These are phyloP conservation scores for Panurus biarmicus DNA, from an alignment of 2,113 vertebrate genomes.

Conservation along the genomic window DNA sequence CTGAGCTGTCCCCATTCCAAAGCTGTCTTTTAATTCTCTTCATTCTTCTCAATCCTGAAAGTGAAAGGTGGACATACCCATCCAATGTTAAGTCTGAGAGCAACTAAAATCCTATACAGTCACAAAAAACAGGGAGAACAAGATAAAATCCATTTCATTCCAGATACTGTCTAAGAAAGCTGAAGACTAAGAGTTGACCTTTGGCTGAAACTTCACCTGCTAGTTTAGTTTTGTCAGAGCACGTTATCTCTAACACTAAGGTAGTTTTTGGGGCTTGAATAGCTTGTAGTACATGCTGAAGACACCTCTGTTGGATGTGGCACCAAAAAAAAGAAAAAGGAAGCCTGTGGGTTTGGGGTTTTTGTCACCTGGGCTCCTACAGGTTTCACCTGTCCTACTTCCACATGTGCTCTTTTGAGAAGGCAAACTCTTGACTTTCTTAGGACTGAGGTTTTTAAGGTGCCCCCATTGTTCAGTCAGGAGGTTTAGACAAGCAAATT, in stretches of 20 bases:
- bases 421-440: neutral
- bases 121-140: neutral
- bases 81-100: neutral
- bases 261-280: neutral
- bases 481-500: neutral
- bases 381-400: neutral
- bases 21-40: neutral
- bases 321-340: accelerated
- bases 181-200: neutral
- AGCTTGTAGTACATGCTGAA: neutral
- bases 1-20: neutral
- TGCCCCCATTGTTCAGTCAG: neutral
- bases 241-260: accelerated
- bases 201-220: neutral
- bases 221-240: neutral
- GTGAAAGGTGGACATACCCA: neutral
- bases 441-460: neutral
- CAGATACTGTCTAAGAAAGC: neutral
- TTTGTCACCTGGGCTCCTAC: neutral
- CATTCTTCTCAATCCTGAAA: neutral
- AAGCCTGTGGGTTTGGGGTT: accelerated
- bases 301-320: neutral
- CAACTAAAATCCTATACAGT: neutral
- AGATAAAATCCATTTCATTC: neutral
- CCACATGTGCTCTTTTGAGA: neutral